Base-by-base conservation (phyloP, 1,140 invertebrate genomes). In the Oryctes rhinoceros region DNA sequence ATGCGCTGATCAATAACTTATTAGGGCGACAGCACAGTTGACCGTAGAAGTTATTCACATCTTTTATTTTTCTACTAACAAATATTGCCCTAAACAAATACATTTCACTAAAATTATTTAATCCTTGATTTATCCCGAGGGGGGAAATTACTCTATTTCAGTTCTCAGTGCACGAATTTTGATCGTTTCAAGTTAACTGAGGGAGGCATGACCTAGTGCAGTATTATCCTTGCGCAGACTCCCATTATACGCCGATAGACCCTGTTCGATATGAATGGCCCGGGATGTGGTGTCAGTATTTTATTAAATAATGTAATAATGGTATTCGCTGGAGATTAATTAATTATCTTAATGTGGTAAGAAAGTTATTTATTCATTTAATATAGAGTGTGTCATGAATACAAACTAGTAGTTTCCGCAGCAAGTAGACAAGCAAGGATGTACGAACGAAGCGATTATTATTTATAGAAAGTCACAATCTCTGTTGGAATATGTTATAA, bases 1-100 rank as follows among this genome's bases (percentile, higher is more conserved):
- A 71, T 24, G 24, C 30, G 35, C 24, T 71, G 24, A 71, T 71
- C 65, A 71, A 71, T 71, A 71, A 71, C 20, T 71, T 71, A 35
- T 13, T 71, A 30, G 35, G 65, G 24, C 35, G 24, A 71, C 24
- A 37, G 24, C 9, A 37, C 65, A 71, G 53, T 59, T 18, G 15
- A 59, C 53, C 15, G 53, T 24, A 71, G 24, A 30, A 35, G 13
- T 37, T 35, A 71, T 1, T 71, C 20, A 71, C 65, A 18, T 59
- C 10, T 35, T 71, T 4, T 30, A 24, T 71, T 71, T 7, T 71
- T 35, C 20, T 10, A 35, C 9, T 2, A 24, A 37, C 18, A 35
- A 71, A 35, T 35, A 6, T 35, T 37, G 18, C 24, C 18, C 10
- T 20, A 71, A 35, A 71, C 24, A 37, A 71, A 71, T 71, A 24